These are phyloP conservation scores for Ondatra zibethicus DNA, from an alignment of 2,113 vertebrate species.

Conservation along the genomic window DNA sequence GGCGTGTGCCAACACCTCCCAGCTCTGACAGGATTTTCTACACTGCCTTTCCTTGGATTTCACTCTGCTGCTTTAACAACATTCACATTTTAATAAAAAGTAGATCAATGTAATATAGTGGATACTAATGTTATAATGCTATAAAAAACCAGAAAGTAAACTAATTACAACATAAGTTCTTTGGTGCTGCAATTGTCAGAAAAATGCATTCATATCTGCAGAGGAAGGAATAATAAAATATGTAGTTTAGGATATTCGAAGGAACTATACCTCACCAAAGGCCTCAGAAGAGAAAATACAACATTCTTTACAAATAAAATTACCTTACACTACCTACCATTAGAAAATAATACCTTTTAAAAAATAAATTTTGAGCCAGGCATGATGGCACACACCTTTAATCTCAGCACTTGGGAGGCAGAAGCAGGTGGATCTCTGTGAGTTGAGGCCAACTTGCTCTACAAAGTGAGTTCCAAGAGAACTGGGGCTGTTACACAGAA, in stretches of 20 bases:
- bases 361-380: neutral
- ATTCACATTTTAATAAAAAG: neutral
- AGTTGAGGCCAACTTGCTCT: too few relatives aligned
- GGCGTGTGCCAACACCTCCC: too few relatives aligned
- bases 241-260: neutral
- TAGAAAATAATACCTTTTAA: neutral
- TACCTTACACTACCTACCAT: neutral
- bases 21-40: neutral
- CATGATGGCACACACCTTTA: too few relatives aligned
- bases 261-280: neutral
- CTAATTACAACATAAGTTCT: neutral
- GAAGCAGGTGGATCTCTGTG: too few relatives aligned
- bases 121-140: conserved; percentile 83
- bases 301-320: neutral
- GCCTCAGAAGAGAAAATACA: neutral
- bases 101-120: neutral
- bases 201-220: neutral
- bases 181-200: neutral
- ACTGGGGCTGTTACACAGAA: too few relatives aligned
- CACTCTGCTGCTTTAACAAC: neutral
- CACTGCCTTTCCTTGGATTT: neutral
- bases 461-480: too few relatives aligned
- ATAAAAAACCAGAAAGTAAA: conserved; percentile 88
- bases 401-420: too few relatives aligned
- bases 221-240: neutral